Evolutionary conservation across 2,797 vertebrate species (phyloP).

Genomic region (Cyclopterus lumpus): DNA sequence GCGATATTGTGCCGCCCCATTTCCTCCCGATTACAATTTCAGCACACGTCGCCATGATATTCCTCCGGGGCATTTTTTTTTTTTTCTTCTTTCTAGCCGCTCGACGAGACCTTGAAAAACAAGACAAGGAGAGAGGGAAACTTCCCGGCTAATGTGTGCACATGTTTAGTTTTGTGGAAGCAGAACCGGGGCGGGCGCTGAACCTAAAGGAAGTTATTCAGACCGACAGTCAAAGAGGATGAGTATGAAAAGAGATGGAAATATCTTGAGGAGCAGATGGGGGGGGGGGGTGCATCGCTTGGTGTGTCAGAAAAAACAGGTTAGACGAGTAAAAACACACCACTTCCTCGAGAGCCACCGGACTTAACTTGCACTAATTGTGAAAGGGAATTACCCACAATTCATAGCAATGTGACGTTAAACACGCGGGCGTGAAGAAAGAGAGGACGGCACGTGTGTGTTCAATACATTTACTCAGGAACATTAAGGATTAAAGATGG

Average conservation of each 20-base stretch:
- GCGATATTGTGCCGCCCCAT: constrained; percentile 67
- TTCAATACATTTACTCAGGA: no score
- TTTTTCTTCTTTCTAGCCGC: constrained; percentile 50
- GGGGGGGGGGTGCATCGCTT: constrained; percentile 6
- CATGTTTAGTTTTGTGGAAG: constrained; percentile 60
- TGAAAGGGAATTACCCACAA: no score
- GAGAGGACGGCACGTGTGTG: no score
- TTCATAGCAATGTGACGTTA: no score
- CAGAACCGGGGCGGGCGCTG: constrained; percentile 37
- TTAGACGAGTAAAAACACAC: constrained; percentile 9
- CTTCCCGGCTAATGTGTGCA: constrained; percentile 57
- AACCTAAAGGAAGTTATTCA: constrained; percentile 39
- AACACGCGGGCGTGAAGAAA: no score
- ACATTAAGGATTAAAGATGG: no score
- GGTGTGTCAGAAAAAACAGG: constrained; percentile 12
- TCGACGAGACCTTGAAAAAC: constrained; percentile 77
- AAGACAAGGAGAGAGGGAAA: constrained; percentile 70
- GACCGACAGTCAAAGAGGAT: constrained; percentile 50
- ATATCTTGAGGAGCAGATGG: constrained; percentile 54
- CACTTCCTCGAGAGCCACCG: not conserved
- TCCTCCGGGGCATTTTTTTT: constrained; percentile 65
- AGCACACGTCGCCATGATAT: constrained; percentile 58
- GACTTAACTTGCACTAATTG: not conserved
- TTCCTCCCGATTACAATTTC: constrained; percentile 77
- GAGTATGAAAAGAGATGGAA: constrained; percentile 20